Evolutionary conservation across 2,113 vertebrate genomes (phyloP).

Genomic region (Trichechus manatus): DNA sequence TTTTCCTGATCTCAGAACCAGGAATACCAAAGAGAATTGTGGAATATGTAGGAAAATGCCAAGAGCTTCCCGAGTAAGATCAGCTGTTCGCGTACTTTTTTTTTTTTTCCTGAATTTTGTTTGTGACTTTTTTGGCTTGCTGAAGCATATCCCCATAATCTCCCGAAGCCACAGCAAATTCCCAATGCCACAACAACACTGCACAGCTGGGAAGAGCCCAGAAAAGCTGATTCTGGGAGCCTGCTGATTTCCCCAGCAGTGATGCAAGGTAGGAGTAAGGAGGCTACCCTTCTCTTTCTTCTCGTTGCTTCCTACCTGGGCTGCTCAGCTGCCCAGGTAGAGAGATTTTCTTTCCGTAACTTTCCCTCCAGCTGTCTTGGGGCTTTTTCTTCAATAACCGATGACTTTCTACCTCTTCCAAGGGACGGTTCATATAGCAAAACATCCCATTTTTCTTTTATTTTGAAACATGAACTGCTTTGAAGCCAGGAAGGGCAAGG

Average conservation of each 20-base stretch:
- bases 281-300: conserved; percentile 8
- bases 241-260: conserved; percentile 66
- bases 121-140: conserved; percentile 78
- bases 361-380: conserved; percentile 54
- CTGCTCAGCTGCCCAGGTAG: conserved; percentile 54
- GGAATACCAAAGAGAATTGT: conserved; percentile 85
- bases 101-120: conserved; percentile 65
- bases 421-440: conserved; percentile 33
- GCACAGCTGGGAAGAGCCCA: conserved; percentile 73
- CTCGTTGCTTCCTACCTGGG: conserved; percentile 52
- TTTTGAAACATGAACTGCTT: conserved; percentile 55
- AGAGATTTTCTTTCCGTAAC: conserved; percentile 4
- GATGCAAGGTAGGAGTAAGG: conserved; percentile 65
- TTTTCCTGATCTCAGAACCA: conserved; percentile 85
- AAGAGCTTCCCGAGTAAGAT: conserved; percentile 84
- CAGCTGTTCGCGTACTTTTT: conserved; percentile 79
- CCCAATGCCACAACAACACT: conserved; percentile 74
- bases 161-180: conserved; percentile 82
- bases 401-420: conserved; percentile 50
- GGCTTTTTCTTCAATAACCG: conserved; percentile 64
- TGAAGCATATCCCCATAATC: conserved; percentile 80
- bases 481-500: conserved; percentile 23
- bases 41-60: conserved; percentile 82
- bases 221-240: conserved; percentile 68
- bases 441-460: conserved; percentile 58